Conservation (phyloP, 2,888 invertebrate genomes). For the Brachylomia viminalis region DNA sequence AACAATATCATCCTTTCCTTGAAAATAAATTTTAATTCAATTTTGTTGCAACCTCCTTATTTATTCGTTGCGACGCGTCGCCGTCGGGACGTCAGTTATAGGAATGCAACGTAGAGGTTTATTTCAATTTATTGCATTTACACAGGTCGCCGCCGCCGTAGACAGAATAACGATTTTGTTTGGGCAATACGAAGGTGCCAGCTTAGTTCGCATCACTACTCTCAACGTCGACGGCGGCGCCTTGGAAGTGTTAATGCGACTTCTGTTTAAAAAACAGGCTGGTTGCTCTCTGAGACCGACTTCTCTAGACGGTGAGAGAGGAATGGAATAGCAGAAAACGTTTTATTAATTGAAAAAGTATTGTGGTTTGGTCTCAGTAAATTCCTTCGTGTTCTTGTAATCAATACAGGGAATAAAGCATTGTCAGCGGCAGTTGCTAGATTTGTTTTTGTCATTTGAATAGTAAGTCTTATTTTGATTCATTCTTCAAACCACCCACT, state of each 20-base stretch:
- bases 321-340: neutral
- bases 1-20: constrained; percentile 9
- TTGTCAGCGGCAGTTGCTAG: neutral
- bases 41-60: constrained; percentile 44
- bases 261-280: constrained; percentile 9
- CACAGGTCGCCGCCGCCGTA: constrained; percentile 50
- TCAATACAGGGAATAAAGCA: neutral
- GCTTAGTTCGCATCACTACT: constrained; percentile 53
- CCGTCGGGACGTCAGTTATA: constrained; percentile 47
- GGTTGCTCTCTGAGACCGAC: neutral
- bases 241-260: constrained; percentile 37
- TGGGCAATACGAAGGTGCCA: constrained; percentile 54
- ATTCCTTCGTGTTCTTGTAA: neutral
- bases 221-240: neutral
- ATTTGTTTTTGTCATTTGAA: neutral
- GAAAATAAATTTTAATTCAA: constrained; percentile 38
- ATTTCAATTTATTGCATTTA: constrained; percentile 70
- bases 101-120: constrained; percentile 65
- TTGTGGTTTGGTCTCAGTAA: neutral
- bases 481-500: neutral
- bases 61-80: constrained; percentile 59
- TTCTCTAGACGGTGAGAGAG: neutral
- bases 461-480: neutral
- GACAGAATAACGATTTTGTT: constrained; percentile 63
- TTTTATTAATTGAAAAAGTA: neutral